Percentiles rank a stretch among this genome's conserved stretches.
Evolutionary conservation across 1,140 invertebrate genomes (phyloP).

Genomic region (Colletes latitarsis): DNA sequence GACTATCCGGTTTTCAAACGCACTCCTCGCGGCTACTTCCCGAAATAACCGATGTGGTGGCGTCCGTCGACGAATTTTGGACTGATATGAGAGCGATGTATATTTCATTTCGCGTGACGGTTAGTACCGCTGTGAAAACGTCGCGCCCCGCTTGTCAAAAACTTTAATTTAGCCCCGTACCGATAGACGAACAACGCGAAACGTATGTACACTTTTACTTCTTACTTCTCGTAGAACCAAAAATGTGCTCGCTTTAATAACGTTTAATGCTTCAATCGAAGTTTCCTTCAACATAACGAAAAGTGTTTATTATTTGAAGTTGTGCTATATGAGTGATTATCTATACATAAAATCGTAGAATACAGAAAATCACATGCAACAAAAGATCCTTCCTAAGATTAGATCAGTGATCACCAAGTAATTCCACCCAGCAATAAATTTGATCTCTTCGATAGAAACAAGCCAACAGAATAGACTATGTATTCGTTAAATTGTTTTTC

Average conservation of each 20-base stretch:
- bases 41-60: constrained; percentile 55
- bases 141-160: constrained; percentile 38
- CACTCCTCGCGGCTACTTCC: constrained; percentile 53
- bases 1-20: constrained; percentile 39
- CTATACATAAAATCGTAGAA: too few species aligned
- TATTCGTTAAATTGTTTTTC: too few species aligned
- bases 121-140: background rate
- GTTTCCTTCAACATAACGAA: too few species aligned
- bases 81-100: constrained; percentile 51
- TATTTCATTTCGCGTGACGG: constrained; percentile 53
- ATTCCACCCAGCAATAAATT: too few species aligned
- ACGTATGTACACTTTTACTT: constrained; percentile 53
- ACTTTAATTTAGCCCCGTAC: constrained; percentile 56
- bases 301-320: too few species aligned
- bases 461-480: too few species aligned
- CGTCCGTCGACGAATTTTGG: constrained; percentile 49
- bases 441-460: too few species aligned
- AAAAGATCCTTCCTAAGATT: too few species aligned
- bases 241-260: background rate
- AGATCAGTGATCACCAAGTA: too few species aligned
- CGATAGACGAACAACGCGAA: constrained; percentile 20
- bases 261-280: background rate
- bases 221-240: background rate
- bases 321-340: too few species aligned
- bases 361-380: too few species aligned